These are phyloP conservation scores for Cryptotermes secundus DNA, from an alignment of 1,140 invertebrate genomes.

Conservation along the genomic window DNA sequence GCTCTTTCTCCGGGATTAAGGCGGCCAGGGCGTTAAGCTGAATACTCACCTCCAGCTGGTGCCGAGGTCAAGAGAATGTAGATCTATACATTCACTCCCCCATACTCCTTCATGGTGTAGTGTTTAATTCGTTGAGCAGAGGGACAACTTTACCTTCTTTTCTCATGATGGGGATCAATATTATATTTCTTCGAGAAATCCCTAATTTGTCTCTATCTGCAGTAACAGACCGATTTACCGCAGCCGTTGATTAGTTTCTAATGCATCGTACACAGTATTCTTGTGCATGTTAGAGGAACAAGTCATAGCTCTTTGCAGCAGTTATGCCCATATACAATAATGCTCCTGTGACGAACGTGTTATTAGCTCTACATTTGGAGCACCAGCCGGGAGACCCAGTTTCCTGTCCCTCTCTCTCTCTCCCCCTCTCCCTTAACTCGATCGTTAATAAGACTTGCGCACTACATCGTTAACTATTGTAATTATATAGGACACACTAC, in stretches of 20 bases:
- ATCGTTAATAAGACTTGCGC: background rate
- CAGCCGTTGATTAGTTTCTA: background rate
- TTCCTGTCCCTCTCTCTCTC: too few relatives aligned
- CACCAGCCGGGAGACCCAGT: background rate
- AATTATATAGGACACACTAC: background rate
- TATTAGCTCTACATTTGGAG: background rate
- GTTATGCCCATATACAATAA: background rate
- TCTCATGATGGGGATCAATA: too few relatives aligned
- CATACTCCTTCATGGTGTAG: too few relatives aligned
- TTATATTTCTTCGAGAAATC: too few relatives aligned
- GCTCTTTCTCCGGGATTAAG: too few relatives aligned
- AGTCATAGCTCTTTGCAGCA: background rate
- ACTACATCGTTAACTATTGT: conserved; percentile 2
- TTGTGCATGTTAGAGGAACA: background rate
- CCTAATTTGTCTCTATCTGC: background rate
- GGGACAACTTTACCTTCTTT: too few relatives aligned
- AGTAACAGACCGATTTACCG: background rate
- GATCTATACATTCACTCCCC: too few relatives aligned
- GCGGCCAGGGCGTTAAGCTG: too few relatives aligned
- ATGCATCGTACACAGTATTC: background rate
- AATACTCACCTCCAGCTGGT: too few relatives aligned
- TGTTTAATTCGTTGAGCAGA: too few relatives aligned
- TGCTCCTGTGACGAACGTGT: background rate
- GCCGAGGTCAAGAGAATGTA: too few relatives aligned
- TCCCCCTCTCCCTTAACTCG: background rate